phyloP scores from a whole-genome alignment of 2,888 invertebrate species.

The Agrotis clavis region DNA sequence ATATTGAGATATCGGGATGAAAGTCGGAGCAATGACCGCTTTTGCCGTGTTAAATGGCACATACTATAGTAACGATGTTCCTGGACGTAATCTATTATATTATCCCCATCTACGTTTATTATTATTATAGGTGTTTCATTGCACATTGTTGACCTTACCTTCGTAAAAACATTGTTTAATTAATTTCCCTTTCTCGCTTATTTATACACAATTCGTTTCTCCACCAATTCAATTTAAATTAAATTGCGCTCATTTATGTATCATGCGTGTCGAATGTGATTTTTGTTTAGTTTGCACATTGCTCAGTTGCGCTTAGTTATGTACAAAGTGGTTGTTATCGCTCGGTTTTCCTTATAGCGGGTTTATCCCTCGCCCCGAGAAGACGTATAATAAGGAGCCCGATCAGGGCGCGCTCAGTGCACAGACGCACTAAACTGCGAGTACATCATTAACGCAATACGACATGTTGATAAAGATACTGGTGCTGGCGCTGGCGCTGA shows the following conservation, averaged over 20 bases:
- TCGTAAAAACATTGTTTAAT: not conserved
- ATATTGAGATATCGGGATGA: too few relatives aligned
- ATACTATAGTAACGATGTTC: too few relatives aligned
- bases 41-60: too few relatives aligned
- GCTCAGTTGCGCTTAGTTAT: not conserved
- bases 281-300: conserved; percentile 1
- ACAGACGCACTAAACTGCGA: not conserved
- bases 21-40: too few relatives aligned
- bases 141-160: too few relatives aligned
- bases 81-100: too few relatives aligned
- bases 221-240: conserved; percentile 25
- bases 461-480: conserved; percentile 33
- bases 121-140: too few relatives aligned
- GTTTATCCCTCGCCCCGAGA: conserved; percentile 35
- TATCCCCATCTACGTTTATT: too few relatives aligned
- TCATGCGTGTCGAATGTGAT: conserved; percentile 16
- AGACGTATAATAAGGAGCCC: conserved; percentile 8
- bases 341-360: conserved; percentile 36
- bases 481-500: conserved; percentile 11
- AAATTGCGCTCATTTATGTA: not conserved
- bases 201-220: conserved; percentile 29
- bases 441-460: not conserved
- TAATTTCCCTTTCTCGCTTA: conserved; percentile 17
- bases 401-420: not conserved
- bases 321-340: conserved; percentile 14